These are phyloP conservation scores for Pipra filicauda DNA, from an alignment of 2,113 vertebrate species.

Conservation along the genomic window DNA sequence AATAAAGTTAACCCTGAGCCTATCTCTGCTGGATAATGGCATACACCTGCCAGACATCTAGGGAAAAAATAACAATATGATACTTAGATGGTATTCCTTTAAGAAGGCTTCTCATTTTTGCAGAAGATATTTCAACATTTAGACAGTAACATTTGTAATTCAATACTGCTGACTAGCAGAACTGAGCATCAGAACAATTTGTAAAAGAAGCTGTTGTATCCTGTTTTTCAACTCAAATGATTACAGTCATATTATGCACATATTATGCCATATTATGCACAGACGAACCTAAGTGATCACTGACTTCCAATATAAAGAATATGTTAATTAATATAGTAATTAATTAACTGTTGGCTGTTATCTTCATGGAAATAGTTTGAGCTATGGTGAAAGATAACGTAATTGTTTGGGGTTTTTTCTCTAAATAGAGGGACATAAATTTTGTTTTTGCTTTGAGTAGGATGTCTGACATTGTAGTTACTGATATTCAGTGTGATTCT, in stretches of 20 bases:
- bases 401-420: not conserved
- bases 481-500: not conserved
- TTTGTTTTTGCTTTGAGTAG: not conserved
- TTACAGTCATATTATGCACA: not conserved
- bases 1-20: constrained; percentile 43
- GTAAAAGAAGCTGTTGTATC: constrained; percentile 15
- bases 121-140: constrained; percentile 46
- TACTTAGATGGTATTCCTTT: constrained; percentile 57
- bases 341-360: not conserved
- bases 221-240: not conserved
- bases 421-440: not conserved
- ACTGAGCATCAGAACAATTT: not conserved
- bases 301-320: not conserved
- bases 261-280: not conserved
- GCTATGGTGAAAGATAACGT: not conserved
- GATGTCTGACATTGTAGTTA: not conserved
- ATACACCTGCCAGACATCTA: constrained; percentile 62
- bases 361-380: not conserved
- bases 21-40: constrained; percentile 48
- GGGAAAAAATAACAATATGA: constrained; percentile 44
- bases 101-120: constrained; percentile 51
- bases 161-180: constrained; percentile 45
- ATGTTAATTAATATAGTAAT: constrained; percentile 8
- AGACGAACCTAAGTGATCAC: not conserved
- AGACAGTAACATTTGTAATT: constrained; percentile 52